Conservation (phyloP, 2,113 vertebrate genomes). For the Tyto alba region DNA sequence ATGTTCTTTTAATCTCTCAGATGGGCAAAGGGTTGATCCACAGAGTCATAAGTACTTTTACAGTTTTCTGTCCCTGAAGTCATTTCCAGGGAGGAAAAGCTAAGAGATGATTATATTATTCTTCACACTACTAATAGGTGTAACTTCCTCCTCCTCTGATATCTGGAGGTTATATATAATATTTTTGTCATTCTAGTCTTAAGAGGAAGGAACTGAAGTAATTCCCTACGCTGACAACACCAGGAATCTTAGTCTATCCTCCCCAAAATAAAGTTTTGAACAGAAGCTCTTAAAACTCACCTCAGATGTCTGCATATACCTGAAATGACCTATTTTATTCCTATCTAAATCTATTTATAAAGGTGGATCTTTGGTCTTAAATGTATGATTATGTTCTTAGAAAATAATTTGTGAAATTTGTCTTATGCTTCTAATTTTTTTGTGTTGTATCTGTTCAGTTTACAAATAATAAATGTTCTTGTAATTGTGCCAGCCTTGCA, state of each 20-base stretch:
- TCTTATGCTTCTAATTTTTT: neutral
- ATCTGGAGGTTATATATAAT: slow-evolving; percentile 2
- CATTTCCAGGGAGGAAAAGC: slow-evolving; percentile 14
- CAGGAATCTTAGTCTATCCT: slow-evolving; percentile 45
- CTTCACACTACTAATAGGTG: slow-evolving; percentile 10
- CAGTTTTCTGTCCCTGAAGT: slow-evolving; percentile 36
- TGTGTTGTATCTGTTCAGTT: neutral
- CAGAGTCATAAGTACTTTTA: neutral
- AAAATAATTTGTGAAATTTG: neutral
- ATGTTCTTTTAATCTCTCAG: neutral
- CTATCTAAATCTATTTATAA: neutral
- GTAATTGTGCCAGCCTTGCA: neutral
- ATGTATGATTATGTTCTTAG: slow-evolving; percentile 9
- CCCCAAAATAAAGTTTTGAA: slow-evolving; percentile 25
- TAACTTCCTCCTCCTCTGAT: slow-evolving; percentile 40
- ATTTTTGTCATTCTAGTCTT: slow-evolving; percentile 30
- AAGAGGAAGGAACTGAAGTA: slow-evolving; percentile 71
- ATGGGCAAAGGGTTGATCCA: neutral
- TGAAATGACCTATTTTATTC: neutral
- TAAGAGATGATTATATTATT: neutral
- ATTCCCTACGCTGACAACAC: slow-evolving; percentile 59
- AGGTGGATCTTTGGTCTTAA: slow-evolving; percentile 30
- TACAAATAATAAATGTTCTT: slow-evolving; percentile 25
- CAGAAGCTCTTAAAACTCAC: slow-evolving; percentile 45
- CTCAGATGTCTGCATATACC: neutral